Percentiles rank a stretch among this genome's conserved stretches.
Evolutionary conservation across 2,888 invertebrate species (phyloP).

Genomic region (Theretra japonica): DNA sequence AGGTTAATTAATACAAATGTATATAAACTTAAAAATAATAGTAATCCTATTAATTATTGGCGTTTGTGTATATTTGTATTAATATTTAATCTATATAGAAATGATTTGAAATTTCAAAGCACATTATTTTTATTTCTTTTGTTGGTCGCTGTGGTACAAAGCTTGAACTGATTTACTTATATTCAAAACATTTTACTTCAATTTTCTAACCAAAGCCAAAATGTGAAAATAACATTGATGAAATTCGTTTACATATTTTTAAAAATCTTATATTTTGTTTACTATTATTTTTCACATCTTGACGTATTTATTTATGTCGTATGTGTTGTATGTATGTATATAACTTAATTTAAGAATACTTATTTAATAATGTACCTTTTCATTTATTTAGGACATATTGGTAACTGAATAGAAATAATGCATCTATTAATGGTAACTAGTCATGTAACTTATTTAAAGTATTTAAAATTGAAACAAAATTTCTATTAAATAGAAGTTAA

Average conservation of each 20-base stretch:
- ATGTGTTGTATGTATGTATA: constrained; percentile 9
- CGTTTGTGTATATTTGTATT: too few relatives aligned
- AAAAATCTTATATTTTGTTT: too few relatives aligned
- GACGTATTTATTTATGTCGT: neutral
- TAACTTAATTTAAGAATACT: constrained; percentile 6
- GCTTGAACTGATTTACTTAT: neutral
- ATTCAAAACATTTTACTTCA: neutral
- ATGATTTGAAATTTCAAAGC: too few relatives aligned
- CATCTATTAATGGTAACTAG: too few relatives aligned
- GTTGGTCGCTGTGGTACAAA: neutral
- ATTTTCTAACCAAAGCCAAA: neutral
- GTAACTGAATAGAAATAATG: neutral
- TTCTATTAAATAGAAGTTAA: neutral
- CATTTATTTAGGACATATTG: neutral
- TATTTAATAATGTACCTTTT: neutral
- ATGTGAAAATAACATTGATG: too few relatives aligned
- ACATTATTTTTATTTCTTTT: too few relatives aligned
- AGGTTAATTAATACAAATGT: too few relatives aligned
- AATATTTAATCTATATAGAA: too few relatives aligned
- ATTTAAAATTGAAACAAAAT: neutral
- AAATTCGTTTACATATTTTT: too few relatives aligned
- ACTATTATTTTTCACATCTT: neutral
- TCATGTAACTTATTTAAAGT: too few relatives aligned
- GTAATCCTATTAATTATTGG: too few relatives aligned
- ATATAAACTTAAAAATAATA: too few relatives aligned